Evolutionary conservation across 2,797 vertebrate species (phyloP).

Genomic region (Crenichthys baileyi): DNA sequence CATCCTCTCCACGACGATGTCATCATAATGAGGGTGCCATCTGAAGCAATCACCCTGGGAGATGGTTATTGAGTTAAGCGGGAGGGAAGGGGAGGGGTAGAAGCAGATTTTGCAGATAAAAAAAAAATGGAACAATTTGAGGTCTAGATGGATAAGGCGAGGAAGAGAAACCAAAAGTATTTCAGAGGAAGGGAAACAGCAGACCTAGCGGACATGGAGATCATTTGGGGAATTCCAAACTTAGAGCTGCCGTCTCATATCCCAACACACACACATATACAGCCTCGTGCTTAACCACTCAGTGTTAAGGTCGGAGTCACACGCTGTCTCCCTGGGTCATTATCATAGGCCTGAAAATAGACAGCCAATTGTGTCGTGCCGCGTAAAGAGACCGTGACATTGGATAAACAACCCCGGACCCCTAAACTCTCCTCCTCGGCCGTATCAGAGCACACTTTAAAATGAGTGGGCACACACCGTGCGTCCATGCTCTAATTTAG

Average conservation of each 20-base stretch:
- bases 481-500: conserved; percentile 11
- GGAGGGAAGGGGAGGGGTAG: conserved; percentile 50
- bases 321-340: conserved; percentile 76
- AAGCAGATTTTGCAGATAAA: conserved; percentile 54
- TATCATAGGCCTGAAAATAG: conserved; percentile 75
- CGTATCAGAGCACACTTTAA: conserved; percentile 43
- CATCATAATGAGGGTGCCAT: conserved; percentile 75
- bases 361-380: conserved; percentile 67
- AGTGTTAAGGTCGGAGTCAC: conserved; percentile 76
- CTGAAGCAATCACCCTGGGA: conserved; percentile 76
- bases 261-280: conserved; percentile 34
- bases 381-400: conserved; percentile 73
- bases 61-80: conserved; percentile 76
- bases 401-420: conserved; percentile 72
- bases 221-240: conserved; percentile 79
- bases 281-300: conserved; percentile 48
- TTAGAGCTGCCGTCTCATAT: conserved; percentile 64
- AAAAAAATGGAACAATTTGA: conserved; percentile 26
- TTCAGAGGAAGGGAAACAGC: conserved; percentile 70
- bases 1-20: conserved; percentile 63
- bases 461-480: conserved; percentile 38
- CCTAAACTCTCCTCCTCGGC: conserved; percentile 43
- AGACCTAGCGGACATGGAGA: conserved; percentile 71
- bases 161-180: conserved; percentile 72
- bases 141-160: conserved; percentile 48